These are phyloP conservation scores for Arvicanthis niloticus DNA, from an alignment of 2,113 vertebrate genomes.

Conservation along the genomic window DNA sequence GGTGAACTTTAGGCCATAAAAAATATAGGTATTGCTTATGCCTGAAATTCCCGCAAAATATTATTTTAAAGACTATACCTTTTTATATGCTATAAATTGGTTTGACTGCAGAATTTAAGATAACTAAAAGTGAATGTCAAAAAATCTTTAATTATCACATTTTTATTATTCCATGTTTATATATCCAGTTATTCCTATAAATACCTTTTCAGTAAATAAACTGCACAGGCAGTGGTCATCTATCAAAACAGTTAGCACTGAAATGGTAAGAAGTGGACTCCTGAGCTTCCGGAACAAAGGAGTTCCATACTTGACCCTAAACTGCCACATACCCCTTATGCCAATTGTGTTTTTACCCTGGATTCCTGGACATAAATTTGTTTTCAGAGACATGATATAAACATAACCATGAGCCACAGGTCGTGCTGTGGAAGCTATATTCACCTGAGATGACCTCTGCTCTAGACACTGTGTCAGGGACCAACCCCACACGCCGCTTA, in stretches of 20 bases:
- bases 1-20: not conserved
- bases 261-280: not conserved
- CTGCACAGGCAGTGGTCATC: not conserved
- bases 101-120: constrained; percentile 32
- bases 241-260: not conserved
- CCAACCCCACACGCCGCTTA: constrained; percentile 61
- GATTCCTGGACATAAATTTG: constrained; percentile 20
- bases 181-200: not conserved
- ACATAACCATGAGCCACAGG: not conserved
- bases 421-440: not conserved
- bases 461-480: not conserved
- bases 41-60: not conserved
- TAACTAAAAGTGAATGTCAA: not conserved
- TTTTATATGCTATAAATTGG: not conserved
- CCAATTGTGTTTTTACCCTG: not conserved
- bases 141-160: not conserved
- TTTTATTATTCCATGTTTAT: constrained; percentile 1
- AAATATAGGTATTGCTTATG: not conserved
- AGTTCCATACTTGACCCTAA: not conserved
- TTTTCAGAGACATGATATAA: not conserved
- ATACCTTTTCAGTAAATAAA: not conserved
- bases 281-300: not conserved
- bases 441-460: not conserved
- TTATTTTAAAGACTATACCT: not conserved
- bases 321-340: not conserved